Percentiles rank a stretch among this genome's conserved stretches.
Conservation (phyloP, 2,113 vertebrate species). For the Papio anubis region DNA sequence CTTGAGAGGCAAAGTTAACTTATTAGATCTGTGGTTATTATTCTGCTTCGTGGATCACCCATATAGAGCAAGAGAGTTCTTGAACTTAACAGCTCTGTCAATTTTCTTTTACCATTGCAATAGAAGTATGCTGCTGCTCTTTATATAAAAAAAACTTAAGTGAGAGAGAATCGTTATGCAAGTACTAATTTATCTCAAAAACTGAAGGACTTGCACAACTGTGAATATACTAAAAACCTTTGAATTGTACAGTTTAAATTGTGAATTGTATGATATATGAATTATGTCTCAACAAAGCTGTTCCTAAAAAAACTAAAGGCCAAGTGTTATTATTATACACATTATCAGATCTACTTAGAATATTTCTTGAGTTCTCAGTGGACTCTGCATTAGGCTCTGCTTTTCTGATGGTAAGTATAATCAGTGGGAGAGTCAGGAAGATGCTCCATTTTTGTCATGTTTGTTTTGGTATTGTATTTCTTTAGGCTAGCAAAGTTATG, state of each 20-base stretch:
- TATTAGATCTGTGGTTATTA: neutral
- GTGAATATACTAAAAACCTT: neutral
- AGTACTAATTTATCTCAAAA: conserved; percentile 23
- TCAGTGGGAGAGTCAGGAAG: neutral
- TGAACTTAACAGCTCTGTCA: neutral
- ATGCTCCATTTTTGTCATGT: neutral
- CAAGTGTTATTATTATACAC: neutral
- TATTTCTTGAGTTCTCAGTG: neutral
- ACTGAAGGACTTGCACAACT: neutral
- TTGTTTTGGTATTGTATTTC: conserved; percentile 22
- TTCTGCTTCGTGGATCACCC: neutral
- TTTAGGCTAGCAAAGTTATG: neutral
- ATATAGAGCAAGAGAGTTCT: neutral
- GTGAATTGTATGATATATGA: conserved; percentile 3
- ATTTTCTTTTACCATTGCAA: neutral
- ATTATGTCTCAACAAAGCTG: neutral
- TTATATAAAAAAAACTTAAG: neutral
- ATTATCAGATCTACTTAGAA: neutral
- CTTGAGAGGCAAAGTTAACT: neutral
- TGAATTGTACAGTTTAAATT: conserved; percentile 22
- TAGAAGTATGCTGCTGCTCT: neutral
- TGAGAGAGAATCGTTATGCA: neutral
- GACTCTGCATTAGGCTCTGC: neutral
- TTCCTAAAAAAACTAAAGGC: neutral
- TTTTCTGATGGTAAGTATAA: neutral